phyloP scores from a whole-genome alignment of 1,140 invertebrate species.

The Drosophila mojavensis region DNA sequence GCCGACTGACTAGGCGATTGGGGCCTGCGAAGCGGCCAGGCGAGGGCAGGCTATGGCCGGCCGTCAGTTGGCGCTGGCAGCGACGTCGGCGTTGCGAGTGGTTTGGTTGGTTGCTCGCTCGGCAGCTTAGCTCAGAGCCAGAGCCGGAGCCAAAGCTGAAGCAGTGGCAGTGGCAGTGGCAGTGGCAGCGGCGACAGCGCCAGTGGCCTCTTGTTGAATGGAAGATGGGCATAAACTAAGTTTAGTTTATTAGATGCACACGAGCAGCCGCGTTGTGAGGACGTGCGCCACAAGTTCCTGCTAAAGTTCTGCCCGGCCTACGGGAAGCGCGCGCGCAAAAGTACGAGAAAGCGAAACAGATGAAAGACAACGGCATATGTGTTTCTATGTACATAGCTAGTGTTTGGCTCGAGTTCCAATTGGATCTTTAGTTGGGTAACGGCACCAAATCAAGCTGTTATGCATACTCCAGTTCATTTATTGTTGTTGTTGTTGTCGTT shows the following conservation, averaged over 20 bases:
- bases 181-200: constrained; percentile 14
- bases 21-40: constrained; percentile 29
- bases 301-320: constrained; percentile 16
- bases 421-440: constrained; percentile 1
- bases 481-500: constrained; percentile 17
- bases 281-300: constrained; percentile 57
- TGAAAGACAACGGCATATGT: constrained; percentile 1
- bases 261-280: constrained; percentile 75
- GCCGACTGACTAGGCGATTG: constrained; percentile 18
- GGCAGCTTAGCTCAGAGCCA: neutral
- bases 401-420: constrained; percentile 8
- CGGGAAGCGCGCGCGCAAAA: constrained; percentile 23
- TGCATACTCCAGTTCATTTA: neutral
- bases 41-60: constrained; percentile 28
- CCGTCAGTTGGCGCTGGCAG: constrained; percentile 66
- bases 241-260: constrained; percentile 81
- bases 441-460: neutral
- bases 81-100: constrained; percentile 51
- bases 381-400: constrained; percentile 3
- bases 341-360: neutral
- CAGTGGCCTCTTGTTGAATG: constrained; percentile 50
- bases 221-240: constrained; percentile 60
- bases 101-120: constrained; percentile 45
- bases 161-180: constrained; percentile 16
- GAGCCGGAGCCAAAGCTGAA: neutral